These are phyloP conservation scores for Octonoba sinensis DNA, from an alignment of 2,888 invertebrate species.

Conservation along the genomic window DNA sequence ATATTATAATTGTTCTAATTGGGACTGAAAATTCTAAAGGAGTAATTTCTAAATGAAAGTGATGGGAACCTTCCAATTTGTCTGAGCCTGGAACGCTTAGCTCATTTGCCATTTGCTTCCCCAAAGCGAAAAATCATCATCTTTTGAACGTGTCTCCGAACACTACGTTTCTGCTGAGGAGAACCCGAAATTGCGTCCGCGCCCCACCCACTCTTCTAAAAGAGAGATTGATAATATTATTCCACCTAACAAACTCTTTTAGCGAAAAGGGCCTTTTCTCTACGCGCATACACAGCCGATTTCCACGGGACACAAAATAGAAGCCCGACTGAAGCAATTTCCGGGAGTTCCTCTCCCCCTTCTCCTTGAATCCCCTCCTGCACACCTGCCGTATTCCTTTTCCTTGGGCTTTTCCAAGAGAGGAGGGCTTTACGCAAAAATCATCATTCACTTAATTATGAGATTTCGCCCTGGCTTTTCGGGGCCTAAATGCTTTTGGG, in stretches of 20 bases:
- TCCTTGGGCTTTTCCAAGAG: slow-evolving; percentile 30
- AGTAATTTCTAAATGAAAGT: too few relatives aligned
- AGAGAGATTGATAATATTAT: slow-evolving; percentile 63
- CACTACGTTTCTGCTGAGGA: slow-evolving; percentile 24
- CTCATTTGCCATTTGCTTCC: background rate
- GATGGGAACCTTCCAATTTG: too few relatives aligned
- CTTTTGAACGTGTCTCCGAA: too few relatives aligned
- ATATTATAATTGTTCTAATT: too few relatives aligned
- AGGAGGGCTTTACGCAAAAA: slow-evolving; percentile 44
- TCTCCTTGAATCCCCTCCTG: background rate
- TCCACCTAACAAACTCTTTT: slow-evolving; percentile 60
- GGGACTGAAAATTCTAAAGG: too few relatives aligned
- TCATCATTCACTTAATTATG: slow-evolving; percentile 63
- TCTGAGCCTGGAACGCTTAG: too few relatives aligned
- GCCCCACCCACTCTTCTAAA: slow-evolving; percentile 11
- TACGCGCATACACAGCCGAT: slow-evolving; percentile 2
- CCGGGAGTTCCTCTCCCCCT: slow-evolving; percentile 32
- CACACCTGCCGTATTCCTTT: slow-evolving; percentile 16
- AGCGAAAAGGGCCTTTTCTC: slow-evolving; percentile 36
- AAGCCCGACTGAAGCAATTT: slow-evolving; percentile 59
- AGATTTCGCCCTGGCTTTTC: slow-evolving; percentile 26
- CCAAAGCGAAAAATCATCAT: background rate
- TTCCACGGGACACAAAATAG: slow-evolving; percentile 47
- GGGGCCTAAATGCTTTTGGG: slow-evolving; percentile 43
- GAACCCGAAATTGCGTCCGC: slow-evolving; percentile 43